A percentile compares a stretch with the other conserved stretches of the same genome.
Evolutionary conservation across 2,888 invertebrate genomes (phyloP).

Genomic region (Ophraella communa): DNA sequence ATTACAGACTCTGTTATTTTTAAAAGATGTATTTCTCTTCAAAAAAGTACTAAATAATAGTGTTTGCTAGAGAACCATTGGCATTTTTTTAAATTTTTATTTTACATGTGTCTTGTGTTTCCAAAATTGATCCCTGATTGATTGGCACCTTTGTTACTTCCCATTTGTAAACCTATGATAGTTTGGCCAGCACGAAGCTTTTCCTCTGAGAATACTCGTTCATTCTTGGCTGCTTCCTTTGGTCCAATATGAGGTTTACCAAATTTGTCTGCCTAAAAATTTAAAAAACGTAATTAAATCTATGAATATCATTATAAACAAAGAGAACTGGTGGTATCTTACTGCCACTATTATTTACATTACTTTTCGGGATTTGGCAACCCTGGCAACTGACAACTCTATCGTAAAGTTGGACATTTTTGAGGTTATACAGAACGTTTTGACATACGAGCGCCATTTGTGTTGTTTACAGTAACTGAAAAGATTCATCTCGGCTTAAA

Average conservation of each 20-base stretch:
- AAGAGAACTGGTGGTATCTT: not conserved
- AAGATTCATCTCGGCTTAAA: too few species aligned
- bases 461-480: too few species aligned
- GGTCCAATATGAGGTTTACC: conserved; percentile 93
- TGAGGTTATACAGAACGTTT: too few species aligned
- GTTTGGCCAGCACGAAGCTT: conserved; percentile 92
- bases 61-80: not conserved
- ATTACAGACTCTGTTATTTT: conserved; percentile 20
- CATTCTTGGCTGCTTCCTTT: conserved; percentile 95
- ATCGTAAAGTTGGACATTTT: too few species aligned
- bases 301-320: not conserved
- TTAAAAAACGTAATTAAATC: not conserved
- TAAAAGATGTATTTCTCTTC: not conserved
- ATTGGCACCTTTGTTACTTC: conserved; percentile 96
- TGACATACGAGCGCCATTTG: too few species aligned
- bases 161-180: conserved; percentile 94
- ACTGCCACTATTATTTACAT: too few species aligned
- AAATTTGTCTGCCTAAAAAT: conserved; percentile 73
- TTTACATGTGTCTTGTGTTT: conserved; percentile 96
- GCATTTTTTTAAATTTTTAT: conserved; percentile 1
- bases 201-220: conserved; percentile 92
- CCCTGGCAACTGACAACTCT: too few species aligned
- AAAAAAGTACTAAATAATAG: not conserved
- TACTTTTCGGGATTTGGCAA: too few species aligned
- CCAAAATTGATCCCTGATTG: conserved; percentile 97